Percentiles rank a stretch among this genome's conserved stretches.
Evolutionary conservation across 1,140 invertebrate genomes (phyloP).

Genomic region (Drosophila sturtevanti): DNA sequence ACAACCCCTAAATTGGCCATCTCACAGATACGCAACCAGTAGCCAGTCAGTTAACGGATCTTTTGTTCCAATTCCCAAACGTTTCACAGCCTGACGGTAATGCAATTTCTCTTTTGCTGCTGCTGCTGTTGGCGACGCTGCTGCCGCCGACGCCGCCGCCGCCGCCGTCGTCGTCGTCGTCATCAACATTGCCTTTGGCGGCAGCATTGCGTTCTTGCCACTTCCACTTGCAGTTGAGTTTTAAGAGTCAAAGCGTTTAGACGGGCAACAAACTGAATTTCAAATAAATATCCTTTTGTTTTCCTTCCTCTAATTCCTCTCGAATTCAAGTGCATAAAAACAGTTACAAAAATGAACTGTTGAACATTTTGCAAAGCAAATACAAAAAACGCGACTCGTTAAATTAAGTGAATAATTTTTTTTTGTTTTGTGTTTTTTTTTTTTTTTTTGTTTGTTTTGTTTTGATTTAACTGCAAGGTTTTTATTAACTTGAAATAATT

Average conservation of each 20-base stretch:
- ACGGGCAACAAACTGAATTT: conserved; percentile 11
- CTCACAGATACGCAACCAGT: conserved; percentile 31
- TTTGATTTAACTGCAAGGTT: not conserved
- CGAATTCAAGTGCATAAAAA: not conserved
- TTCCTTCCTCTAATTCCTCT: not conserved
- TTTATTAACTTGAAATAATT: not conserved
- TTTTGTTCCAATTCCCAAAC: conserved; percentile 30
- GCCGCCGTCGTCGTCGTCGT: conserved; percentile 16
- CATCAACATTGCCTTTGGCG: not conserved
- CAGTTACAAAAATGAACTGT: not conserved
- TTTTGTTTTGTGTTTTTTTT: not conserved
- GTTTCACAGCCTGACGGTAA: conserved; percentile 48
- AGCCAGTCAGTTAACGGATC: conserved; percentile 16
- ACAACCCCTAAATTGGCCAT: conserved; percentile 45
- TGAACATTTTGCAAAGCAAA: not conserved
- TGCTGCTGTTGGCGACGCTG: conserved; percentile 23
- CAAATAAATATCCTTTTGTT: not conserved
- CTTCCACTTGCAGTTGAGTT: conserved; percentile 68
- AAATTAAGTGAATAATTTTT: not conserved
- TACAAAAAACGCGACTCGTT: not conserved
- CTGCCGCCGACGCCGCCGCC: conserved; percentile 22
- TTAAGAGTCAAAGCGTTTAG: conserved; percentile 69
- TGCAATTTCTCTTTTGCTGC: conserved; percentile 51
- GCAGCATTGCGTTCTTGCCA: conserved; percentile 6
- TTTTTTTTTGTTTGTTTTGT: not conserved